Evolutionary conservation across 2,888 invertebrate species (phyloP).

Genomic region (Drosophila subquinaria): DNA sequence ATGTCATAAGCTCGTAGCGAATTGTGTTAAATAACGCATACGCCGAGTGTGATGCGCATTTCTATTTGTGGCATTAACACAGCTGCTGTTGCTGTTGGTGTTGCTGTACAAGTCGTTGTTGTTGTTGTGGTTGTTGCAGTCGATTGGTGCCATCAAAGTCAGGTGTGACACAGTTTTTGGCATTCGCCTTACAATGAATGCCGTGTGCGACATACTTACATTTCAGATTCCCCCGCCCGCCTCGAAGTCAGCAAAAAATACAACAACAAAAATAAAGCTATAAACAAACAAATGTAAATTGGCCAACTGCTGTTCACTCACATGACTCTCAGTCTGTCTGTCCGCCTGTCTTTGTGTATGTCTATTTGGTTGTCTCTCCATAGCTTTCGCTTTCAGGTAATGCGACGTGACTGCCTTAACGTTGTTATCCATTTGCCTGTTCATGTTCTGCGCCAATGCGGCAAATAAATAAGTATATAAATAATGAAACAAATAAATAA

Average conservation of each 20-base stretch:
- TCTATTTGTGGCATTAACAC: slow-evolving; percentile 57
- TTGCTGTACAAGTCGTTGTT: slow-evolving; percentile 18
- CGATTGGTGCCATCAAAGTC: slow-evolving; percentile 67
- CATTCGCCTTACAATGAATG: slow-evolving; percentile 52
- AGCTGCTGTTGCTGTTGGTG: slow-evolving; percentile 16
- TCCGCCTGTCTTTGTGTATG: slow-evolving; percentile 5
- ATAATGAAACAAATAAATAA: slow-evolving; percentile 41
- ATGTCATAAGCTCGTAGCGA: slow-evolving; percentile 63
- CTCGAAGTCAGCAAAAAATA: neutral
- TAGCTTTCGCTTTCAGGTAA: slow-evolving; percentile 73
- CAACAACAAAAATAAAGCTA: slow-evolving; percentile 45
- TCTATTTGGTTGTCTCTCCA: slow-evolving; percentile 29
- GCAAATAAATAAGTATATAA: slow-evolving; percentile 11
- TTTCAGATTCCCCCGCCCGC: slow-evolving; percentile 32
- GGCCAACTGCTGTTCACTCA: slow-evolving; percentile 33
- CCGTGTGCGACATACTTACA: slow-evolving; percentile 61
- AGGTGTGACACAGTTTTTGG: slow-evolving; percentile 74
- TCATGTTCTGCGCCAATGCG: slow-evolving; percentile 63
- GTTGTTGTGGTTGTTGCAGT: slow-evolving; percentile 29
- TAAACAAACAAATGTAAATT: slow-evolving; percentile 66
- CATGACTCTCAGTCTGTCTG: slow-evolving; percentile 24
- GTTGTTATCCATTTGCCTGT: slow-evolving; percentile 56
- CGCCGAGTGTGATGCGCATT: slow-evolving; percentile 64
- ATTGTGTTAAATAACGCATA: slow-evolving; percentile 74
- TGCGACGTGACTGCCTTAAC: slow-evolving; percentile 67